Evolutionary conservation across 2,113 vertebrate species (phyloP).

Genomic region (Penelope pileata): DNA sequence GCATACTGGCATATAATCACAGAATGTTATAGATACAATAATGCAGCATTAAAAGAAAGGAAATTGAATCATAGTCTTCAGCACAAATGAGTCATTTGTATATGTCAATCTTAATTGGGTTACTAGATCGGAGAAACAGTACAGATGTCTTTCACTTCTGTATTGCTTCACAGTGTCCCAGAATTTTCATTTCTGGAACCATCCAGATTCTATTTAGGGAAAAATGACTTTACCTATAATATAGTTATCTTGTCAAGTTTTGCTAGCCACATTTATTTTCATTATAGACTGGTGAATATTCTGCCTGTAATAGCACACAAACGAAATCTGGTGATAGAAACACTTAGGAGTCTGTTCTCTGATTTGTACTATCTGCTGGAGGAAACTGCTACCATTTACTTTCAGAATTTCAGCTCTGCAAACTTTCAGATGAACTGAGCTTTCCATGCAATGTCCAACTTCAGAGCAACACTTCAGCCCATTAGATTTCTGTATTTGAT

Average conservation of each 20-base stretch:
- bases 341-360: background rate
- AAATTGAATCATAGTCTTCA: background rate
- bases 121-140: background rate
- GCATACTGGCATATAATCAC: accelerated
- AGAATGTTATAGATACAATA: background rate
- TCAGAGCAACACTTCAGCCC: background rate
- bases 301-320: background rate
- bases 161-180: background rate
- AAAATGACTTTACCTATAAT: background rate
- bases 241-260: background rate
- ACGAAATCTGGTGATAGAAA: background rate
- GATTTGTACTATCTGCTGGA: background rate
- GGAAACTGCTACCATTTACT: background rate
- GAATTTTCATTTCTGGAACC: background rate
- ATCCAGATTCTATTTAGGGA: background rate
- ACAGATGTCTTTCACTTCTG: background rate
- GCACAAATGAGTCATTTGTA: background rate
- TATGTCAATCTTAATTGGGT: background rate
- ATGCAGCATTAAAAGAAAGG: background rate
- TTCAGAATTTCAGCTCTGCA: background rate
- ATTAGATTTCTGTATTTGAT: background rate
- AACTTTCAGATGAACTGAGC: background rate
- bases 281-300: background rate
- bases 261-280: background rate
- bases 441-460: background rate